Base-by-base conservation (phyloP, 1,140 invertebrate species). In the Gonatopus flavifemur region DNA sequence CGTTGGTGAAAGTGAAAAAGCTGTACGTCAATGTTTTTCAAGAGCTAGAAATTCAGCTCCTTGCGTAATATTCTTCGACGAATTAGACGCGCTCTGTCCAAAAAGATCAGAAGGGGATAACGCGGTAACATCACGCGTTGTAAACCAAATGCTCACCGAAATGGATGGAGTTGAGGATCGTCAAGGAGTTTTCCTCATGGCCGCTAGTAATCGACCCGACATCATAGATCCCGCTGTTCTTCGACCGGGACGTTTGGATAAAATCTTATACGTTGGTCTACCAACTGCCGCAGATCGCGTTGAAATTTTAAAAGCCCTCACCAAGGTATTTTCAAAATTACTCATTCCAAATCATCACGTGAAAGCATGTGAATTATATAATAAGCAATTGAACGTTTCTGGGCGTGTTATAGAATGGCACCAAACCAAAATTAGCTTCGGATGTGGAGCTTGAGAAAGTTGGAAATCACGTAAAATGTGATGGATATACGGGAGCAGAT, bases 51-150 rank as follows among this genome's bases (percentile, higher is more conserved):
- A 97, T 76, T 98, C 95, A 0, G 84, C 93, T 0, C 98, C 98
- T 0, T 99, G 97, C 78, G 94, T 99, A 10, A 98, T 99, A 69
- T 99, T 99, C 78, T 99, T 99, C 75, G 98, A 99, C 74, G 98
- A 99, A 78, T 85, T 99, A 53, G 98, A 99, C 78, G 91, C 97
- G 0, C 72, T 99, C 6, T 98, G 96, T 74, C 95, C 96, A 0
- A 89, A 89, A 64, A 81, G 96, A 69, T 88, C 87, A 5, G 87
- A 89, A 38, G 85, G 82, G 39, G 88, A 90, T 52, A 83, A 82
- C 57, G 84, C 86, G 4, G 84, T 87, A 0, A 83, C 83, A 3
- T 87, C 86, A 8, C 83, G 96, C 15, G 90, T 99, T 15, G 96
- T 99, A 0, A 99, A 98, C 76, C 96, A 98, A 74, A 81, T 99